A percentile compares a stretch with the other conserved stretches of the same genome.
These are phyloP conservation scores for Chrysolina oricalcia DNA, from an alignment of 2,888 invertebrate genomes.

Conservation along the genomic window DNA sequence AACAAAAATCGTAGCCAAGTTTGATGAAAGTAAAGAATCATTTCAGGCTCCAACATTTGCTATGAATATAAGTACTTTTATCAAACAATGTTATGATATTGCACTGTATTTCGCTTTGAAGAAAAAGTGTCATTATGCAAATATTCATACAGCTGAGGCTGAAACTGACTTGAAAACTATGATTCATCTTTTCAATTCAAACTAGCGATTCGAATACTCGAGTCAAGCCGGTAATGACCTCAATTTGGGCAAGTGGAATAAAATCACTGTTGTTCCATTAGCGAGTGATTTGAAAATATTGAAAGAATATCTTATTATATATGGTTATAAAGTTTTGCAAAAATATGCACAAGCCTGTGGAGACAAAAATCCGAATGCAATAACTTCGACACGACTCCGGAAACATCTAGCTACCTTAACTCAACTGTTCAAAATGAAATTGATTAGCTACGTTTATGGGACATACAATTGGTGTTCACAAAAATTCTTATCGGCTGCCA, in stretches of 20 bases:
- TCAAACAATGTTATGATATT: slow-evolving; percentile 28
- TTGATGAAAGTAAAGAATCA: not conserved
- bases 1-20: slow-evolving; percentile 13
- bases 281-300: slow-evolving; percentile 38
- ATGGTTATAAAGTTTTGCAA: slow-evolving; percentile 55
- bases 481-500: slow-evolving; percentile 44
- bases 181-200: slow-evolving; percentile 47
- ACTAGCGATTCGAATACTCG: slow-evolving; percentile 48
- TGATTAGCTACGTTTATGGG: slow-evolving; percentile 57
- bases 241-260: slow-evolving; percentile 53
- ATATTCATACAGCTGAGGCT: slow-evolving; percentile 37
- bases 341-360: slow-evolving; percentile 52
- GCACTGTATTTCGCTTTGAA: slow-evolving; percentile 35
- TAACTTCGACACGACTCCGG: slow-evolving; percentile 51
- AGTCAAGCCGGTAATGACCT: slow-evolving; percentile 44
- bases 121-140: slow-evolving; percentile 23
- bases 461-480: slow-evolving; percentile 53
- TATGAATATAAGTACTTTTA: slow-evolving; percentile 30
- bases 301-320: slow-evolving; percentile 35
- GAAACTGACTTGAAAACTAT: slow-evolving; percentile 54
- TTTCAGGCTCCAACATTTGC: slow-evolving; percentile 27
- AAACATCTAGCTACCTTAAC: slow-evolving; percentile 56
- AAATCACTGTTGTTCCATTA: slow-evolving; percentile 42
- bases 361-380: slow-evolving; percentile 51
- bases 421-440: slow-evolving; percentile 54